Conservation (phyloP, 2,797 vertebrate genomes). For the Cossypha polioptera region DNA sequence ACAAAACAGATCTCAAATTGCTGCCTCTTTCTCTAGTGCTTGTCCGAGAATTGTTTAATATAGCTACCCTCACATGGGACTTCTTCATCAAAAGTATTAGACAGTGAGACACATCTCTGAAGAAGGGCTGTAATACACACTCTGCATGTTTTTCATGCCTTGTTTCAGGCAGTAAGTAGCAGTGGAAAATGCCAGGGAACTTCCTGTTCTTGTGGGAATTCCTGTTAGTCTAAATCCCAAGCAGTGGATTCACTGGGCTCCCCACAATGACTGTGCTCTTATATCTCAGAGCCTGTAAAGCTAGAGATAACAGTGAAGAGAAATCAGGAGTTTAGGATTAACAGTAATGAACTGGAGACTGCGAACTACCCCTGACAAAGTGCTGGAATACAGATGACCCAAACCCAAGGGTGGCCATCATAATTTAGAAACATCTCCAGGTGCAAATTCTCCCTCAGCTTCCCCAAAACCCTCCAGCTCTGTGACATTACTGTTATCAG, state of each 20-base stretch:
- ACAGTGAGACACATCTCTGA: not conserved
- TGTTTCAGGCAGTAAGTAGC: not conserved
- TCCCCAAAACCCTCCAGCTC: not conserved
- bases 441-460: not conserved
- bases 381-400: not conserved
- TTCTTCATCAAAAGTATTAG: not conserved
- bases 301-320: not conserved
- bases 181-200: not conserved
- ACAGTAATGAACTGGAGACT: not conserved
- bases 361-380: not conserved
- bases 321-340: not conserved
- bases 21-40: not conserved
- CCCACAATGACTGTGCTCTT: not conserved
- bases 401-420: not conserved
- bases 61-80: not conserved
- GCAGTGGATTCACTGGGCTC: not conserved
- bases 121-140: not conserved
- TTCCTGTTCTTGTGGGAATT: not conserved
- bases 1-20: not conserved
- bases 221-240: not conserved
- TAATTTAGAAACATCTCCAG: not conserved
- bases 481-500: not conserved
- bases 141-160: not conserved
- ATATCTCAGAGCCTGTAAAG: not conserved
- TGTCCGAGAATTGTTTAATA: not conserved